Evolutionary conservation across 2,888 invertebrate genomes (phyloP), one percentile per base, ranked within the genome.

Genomic region (Drosophila barbarae): DNA sequence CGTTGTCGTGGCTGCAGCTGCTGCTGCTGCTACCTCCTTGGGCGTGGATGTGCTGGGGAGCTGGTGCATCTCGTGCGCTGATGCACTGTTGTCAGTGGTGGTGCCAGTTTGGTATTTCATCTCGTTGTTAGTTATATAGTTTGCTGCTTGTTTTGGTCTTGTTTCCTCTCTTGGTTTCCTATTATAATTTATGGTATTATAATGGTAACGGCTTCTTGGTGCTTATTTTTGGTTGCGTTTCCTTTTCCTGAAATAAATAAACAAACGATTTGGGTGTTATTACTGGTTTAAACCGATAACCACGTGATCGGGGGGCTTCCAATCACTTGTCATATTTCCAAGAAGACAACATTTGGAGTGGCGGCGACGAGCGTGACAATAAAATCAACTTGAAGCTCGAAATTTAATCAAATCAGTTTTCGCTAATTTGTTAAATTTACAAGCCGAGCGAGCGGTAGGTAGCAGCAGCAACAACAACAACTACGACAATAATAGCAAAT

Each of bases 381-480:
- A 77, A 63, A 69, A 47, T 41, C 47, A 55, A 69, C 74, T 55
- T 47, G 50, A 68, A 51, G 34, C 68, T 77, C 71, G 65, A 76
- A 74, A 82, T 77, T 84, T 84, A 80, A 80, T 80, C 85, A 84
- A 80, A 80, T 80, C 85, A 74, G 79, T 84, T 80, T 84, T 69
- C 41, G 79, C 83, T 80, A 82, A 80, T 84, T 80, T 84, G 69
- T 79, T 82, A 74, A 80, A 84, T 84, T 80, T 80, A 80, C 85
- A 84, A 81, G 68, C 76, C 26, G 13, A 38, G 42, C 35, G 3
- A 26, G 26, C 7, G 35, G 18, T 39, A 38, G 42, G 18, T 18
- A 18, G 18, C 18, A 18, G 18, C 18, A 18, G 18, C 18, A 18
- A 18, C 13, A 53, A 15, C 39, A 74, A 74, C 65, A 77, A 74